phyloP scores from a whole-genome alignment of 2,888 invertebrate genomes.

The Caradrina clavipalpis region DNA sequence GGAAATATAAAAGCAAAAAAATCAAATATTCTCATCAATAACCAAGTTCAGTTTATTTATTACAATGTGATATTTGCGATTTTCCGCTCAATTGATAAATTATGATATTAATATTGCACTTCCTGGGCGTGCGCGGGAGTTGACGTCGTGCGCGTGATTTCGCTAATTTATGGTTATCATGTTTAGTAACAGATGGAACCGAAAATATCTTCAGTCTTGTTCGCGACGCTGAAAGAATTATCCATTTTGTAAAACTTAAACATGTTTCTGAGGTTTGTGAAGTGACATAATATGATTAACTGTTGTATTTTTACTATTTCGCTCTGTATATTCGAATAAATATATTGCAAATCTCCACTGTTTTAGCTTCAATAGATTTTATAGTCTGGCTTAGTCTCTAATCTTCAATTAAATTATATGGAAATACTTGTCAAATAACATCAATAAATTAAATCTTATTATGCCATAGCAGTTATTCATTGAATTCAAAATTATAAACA shows the following conservation, averaged over 20 bases:
- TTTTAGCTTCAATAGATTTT: constrained; percentile 4
- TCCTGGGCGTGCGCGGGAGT: constrained; percentile 53
- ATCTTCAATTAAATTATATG: constrained; percentile 2
- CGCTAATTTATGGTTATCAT: constrained; percentile 60
- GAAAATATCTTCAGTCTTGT: constrained; percentile 58
- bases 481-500: constrained; percentile 19
- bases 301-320: constrained; percentile 11
- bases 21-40: constrained; percentile 19
- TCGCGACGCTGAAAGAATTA: constrained; percentile 59
- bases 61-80: constrained; percentile 32
- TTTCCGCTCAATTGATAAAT: constrained; percentile 53
- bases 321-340: constrained; percentile 2
- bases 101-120: constrained; percentile 56
- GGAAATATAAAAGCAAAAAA: constrained; percentile 22
- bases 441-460: neutral
- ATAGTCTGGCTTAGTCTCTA: neutral
- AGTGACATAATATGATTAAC: constrained; percentile 28
- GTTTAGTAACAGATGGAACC: constrained; percentile 57
- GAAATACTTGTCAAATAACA: constrained; percentile 8
- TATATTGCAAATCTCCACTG: neutral
- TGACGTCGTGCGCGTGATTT: constrained; percentile 56
- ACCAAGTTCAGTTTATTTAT: constrained; percentile 37
- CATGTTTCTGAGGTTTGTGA: constrained; percentile 29
- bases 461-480: neutral
- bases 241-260: constrained; percentile 53